These are phyloP conservation scores for Prinia subflava DNA, from an alignment of 2,113 vertebrate species.

Conservation along the genomic window DNA sequence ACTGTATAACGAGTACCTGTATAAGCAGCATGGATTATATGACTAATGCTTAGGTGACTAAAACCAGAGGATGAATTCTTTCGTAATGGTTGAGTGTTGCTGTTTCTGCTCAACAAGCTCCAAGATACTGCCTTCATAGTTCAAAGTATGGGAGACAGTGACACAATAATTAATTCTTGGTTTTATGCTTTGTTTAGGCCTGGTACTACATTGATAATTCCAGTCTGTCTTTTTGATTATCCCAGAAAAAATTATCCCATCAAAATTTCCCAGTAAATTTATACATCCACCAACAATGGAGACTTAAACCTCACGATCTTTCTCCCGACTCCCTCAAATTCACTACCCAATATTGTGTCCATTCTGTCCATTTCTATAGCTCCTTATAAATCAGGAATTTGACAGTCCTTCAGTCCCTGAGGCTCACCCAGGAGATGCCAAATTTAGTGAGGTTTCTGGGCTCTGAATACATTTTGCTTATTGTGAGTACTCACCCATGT, in stretches of 20 bases:
- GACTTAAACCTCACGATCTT: neutral
- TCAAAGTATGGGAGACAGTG: neutral
- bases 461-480: neutral
- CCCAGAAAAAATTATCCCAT: neutral
- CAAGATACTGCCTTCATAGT: neutral
- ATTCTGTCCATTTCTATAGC: neutral
- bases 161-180: neutral
- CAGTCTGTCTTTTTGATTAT: neutral
- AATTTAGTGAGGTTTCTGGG: neutral
- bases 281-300: accelerated
- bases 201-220: neutral
- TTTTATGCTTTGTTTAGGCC: neutral
- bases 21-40: neutral
- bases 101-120: neutral
- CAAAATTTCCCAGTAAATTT: neutral
- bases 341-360: neutral
- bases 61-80: neutral
- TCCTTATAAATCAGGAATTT: neutral
- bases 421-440: neutral
- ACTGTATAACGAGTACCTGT: neutral
- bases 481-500: neutral
- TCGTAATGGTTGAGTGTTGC: neutral
- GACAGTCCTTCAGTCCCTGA: neutral
- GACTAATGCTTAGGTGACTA: neutral
- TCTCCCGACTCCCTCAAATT: neutral